Evolutionary conservation across 1,140 invertebrate genomes (phyloP).

Genomic region (Brachionus calyciflorus): DNA sequence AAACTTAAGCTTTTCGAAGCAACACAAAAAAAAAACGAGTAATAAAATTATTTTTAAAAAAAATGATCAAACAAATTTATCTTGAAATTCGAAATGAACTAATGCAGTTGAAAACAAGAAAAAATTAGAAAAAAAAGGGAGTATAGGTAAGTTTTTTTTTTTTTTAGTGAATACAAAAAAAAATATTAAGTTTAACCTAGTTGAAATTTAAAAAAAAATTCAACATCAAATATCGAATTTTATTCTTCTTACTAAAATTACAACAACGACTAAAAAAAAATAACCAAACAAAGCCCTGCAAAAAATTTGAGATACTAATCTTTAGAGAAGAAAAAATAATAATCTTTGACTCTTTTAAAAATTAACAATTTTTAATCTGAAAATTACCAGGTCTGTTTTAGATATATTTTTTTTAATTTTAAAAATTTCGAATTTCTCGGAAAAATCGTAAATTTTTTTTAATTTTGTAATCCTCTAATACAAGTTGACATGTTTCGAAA

Average conservation of each 20-base stretch:
- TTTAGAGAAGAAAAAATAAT: no score
- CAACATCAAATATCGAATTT: conserved; percentile 37
- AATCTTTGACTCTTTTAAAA: no score
- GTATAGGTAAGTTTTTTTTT: conserved; percentile 28
- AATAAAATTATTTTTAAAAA: neutral
- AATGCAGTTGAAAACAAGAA: neutral
- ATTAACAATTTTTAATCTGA: no score
- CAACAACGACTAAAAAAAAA: neutral
- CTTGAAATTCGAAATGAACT: conserved; percentile 21
- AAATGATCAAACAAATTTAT: conserved; percentile 34
- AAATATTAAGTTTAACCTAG: conserved; percentile 11
- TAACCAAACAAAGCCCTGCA: neutral
- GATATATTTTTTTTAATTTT: no score
- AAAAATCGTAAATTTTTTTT: no score
- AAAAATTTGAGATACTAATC: conserved; percentile 19
- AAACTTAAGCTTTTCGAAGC: no score
- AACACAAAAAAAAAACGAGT: neutral
- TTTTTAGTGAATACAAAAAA: neutral
- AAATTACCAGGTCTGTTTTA: no score
- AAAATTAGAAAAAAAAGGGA: neutral
- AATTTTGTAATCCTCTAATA: no score
- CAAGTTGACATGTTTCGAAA: no score
- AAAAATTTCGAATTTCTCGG: no score
- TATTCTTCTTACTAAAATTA: conserved; percentile 24
- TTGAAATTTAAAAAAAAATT: conserved; percentile 36